phyloP scores from a whole-genome alignment of 2,113 vertebrate species.

The Pterophyllum scalare region DNA sequence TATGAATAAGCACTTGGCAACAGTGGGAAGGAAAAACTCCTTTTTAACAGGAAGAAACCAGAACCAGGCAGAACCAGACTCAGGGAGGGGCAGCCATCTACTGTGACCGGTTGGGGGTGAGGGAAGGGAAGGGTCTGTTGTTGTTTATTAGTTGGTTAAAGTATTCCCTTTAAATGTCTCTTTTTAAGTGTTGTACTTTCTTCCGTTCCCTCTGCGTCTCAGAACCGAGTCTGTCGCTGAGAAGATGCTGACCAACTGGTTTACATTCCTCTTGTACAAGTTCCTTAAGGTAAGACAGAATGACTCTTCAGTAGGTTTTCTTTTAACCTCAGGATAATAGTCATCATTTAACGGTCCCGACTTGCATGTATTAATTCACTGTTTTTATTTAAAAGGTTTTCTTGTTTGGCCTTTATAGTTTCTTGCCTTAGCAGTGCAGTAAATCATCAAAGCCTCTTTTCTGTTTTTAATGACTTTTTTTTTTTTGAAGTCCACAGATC shows the following conservation, averaged over 20 bases:
- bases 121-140: neutral
- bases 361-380: neutral
- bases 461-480: neutral
- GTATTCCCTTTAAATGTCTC: neutral
- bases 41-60: no score
- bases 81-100: no score
- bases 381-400: constrained; percentile 42
- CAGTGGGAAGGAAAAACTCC: no score
- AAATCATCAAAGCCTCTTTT: constrained; percentile 33
- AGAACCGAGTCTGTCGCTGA: constrained; percentile 79
- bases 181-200: neutral
- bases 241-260: constrained; percentile 82
- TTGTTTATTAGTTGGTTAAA: neutral
- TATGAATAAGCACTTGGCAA: no score
- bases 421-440: neutral
- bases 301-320: neutral
- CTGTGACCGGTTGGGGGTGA: no score
- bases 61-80: no score
- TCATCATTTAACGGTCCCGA: neutral
- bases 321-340: neutral
- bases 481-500: neutral
- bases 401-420: neutral
- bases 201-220: neutral
- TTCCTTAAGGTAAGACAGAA: constrained; percentile 71
- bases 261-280: constrained; percentile 78